phyloP scores from a whole-genome alignment of 2,888 invertebrate species.

The Cosmia pyralina region DNA sequence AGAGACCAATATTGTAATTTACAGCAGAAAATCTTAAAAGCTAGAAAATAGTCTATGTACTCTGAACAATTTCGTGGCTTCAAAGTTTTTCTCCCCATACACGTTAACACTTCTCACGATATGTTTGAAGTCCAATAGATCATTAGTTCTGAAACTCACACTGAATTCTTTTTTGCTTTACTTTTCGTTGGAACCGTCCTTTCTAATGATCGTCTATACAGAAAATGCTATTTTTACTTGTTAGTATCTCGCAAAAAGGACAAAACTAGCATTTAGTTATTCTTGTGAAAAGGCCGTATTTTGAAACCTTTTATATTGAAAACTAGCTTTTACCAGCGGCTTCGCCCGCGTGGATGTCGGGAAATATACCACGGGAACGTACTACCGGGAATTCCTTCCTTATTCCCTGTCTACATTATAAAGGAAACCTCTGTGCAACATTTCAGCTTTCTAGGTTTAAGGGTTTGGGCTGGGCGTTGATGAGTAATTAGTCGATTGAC shows the following conservation, averaged over 20 bases:
- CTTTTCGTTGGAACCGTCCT: conserved; percentile 1
- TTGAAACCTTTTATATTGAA: too few relatives aligned
- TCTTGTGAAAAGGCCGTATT: neutral
- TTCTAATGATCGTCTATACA: conserved; percentile 8
- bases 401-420: too few relatives aligned
- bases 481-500: too few relatives aligned
- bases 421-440: too few relatives aligned
- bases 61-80: neutral
- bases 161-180: neutral
- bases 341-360: too few relatives aligned
- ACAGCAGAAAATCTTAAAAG: neutral
- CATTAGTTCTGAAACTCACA: conserved; percentile 8
- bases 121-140: conserved; percentile 1
- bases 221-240: neutral
- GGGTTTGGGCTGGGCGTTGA: too few relatives aligned
- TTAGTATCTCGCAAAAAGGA: neutral
- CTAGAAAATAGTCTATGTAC: too few relatives aligned
- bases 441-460: too few relatives aligned
- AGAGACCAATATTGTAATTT: neutral
- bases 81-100: conserved; percentile 16
- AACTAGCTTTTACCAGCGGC: too few relatives aligned
- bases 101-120: neutral
- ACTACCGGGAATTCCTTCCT: too few relatives aligned
- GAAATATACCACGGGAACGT: too few relatives aligned
- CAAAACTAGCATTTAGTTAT: neutral